These are phyloP conservation scores for Amiota mariae DNA, from an alignment of 2,888 invertebrate genomes.

Conservation along the genomic window DNA sequence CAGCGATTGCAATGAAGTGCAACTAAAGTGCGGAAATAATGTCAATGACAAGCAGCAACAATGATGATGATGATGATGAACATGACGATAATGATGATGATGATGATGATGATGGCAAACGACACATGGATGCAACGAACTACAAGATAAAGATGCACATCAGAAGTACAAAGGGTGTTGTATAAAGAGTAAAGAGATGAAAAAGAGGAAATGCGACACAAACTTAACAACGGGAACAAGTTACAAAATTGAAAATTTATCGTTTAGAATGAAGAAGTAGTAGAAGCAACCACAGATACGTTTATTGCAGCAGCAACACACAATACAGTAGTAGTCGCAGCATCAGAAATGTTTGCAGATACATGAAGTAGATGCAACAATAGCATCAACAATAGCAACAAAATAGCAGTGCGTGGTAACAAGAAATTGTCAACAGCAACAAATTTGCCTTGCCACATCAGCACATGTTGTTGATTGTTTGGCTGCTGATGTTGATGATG, in stretches of 20 bases:
- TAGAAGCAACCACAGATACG: conserved; percentile 15
- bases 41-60: conserved; percentile 33
- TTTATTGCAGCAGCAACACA: conserved; percentile 14
- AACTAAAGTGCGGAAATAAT: conserved; percentile 62
- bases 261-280: conserved; percentile 52
- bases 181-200: neutral
- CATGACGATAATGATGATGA: neutral
- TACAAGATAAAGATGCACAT: neutral
- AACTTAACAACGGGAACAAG: conserved; percentile 35
- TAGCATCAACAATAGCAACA: neutral
- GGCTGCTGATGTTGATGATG: neutral
- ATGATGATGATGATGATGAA: conserved; percentile 1
- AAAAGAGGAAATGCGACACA: conserved; percentile 6
- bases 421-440: conserved; percentile 61
- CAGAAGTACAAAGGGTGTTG: neutral
- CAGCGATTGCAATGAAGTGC: conserved; percentile 48
- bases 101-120: conserved; percentile 11
- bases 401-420: conserved; percentile 38
- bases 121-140: conserved; percentile 24
- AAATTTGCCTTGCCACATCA: conserved; percentile 43
- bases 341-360: neutral
- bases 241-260: conserved; percentile 65
- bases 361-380: too few species aligned
- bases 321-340: conserved; percentile 28
- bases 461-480: too few species aligned